Conservation (phyloP, 2,113 vertebrate genomes). For the Hyperoodon ampullatus region DNA sequence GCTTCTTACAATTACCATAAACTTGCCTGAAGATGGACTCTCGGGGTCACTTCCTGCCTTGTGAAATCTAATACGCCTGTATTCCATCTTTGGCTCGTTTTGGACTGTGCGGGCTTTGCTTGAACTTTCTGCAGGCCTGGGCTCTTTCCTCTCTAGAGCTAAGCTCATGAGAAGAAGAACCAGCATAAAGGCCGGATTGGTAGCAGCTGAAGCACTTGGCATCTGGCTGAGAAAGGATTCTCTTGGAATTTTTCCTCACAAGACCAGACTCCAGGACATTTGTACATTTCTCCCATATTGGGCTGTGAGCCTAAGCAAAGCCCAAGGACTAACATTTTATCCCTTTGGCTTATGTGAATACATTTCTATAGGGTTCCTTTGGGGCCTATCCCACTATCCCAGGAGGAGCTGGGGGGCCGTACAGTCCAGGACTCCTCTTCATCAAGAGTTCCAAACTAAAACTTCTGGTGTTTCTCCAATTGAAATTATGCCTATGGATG, state of each 20-base stretch:
- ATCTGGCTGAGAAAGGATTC: background rate
- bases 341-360: background rate
- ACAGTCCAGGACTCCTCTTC: background rate
- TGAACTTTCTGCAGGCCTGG: background rate
- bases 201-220: background rate
- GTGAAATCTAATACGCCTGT: background rate
- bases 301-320: background rate
- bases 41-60: background rate
- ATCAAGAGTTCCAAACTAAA: background rate
- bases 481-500: background rate
- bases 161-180: background rate
- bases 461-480: background rate
- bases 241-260: background rate
- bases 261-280: background rate
- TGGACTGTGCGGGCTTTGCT: background rate
- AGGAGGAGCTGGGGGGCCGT: accelerated
- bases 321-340: background rate
- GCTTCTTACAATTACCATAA: background rate
- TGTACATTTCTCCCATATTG: background rate
- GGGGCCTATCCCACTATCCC: background rate
- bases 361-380: background rate
- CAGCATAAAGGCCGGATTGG: background rate
- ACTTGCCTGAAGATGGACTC: background rate
- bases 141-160: background rate
- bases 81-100: background rate